phyloP scores from a whole-genome alignment of 2,797 vertebrate species.

The Chloroceryle amazona region DNA sequence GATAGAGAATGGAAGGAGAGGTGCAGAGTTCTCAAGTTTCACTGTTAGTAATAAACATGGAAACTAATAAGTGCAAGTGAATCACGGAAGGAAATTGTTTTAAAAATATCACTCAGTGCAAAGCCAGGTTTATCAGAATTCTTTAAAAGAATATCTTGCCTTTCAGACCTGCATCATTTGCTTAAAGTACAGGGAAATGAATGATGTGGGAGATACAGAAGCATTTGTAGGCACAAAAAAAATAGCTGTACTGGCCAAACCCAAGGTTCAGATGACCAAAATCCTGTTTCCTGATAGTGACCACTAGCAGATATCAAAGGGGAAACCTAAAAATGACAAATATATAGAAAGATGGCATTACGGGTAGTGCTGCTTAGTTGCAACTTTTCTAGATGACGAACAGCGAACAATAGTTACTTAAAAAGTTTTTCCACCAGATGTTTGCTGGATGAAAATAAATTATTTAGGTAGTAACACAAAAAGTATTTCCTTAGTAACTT shows the following conservation, averaged over 20 bases:
- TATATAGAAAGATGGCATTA: neutral
- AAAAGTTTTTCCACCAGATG: neutral
- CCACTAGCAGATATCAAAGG: neutral
- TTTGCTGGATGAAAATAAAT: neutral
- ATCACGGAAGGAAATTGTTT: constrained; percentile 48
- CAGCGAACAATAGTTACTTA: neutral
- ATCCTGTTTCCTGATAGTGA: neutral
- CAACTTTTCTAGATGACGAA: neutral
- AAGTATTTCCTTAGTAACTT: neutral
- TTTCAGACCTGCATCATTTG: neutral
- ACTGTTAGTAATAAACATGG: constrained; percentile 52
- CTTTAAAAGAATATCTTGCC: neutral
- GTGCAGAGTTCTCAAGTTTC: constrained; percentile 57
- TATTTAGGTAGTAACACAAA: neutral
- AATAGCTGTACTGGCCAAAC: neutral
- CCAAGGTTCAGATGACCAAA: neutral
- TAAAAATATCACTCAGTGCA: neutral
- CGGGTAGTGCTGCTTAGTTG: neutral
- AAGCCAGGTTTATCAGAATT: constrained; percentile 16
- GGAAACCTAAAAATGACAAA: neutral
- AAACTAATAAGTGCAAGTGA: constrained; percentile 57
- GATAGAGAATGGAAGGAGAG: constrained; percentile 34
- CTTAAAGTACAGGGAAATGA: neutral
- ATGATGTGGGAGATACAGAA: neutral
- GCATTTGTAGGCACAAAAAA: neutral